Conservation (phyloP, 2,113 vertebrate genomes). For the Aspidoscelis tigris region DNA sequence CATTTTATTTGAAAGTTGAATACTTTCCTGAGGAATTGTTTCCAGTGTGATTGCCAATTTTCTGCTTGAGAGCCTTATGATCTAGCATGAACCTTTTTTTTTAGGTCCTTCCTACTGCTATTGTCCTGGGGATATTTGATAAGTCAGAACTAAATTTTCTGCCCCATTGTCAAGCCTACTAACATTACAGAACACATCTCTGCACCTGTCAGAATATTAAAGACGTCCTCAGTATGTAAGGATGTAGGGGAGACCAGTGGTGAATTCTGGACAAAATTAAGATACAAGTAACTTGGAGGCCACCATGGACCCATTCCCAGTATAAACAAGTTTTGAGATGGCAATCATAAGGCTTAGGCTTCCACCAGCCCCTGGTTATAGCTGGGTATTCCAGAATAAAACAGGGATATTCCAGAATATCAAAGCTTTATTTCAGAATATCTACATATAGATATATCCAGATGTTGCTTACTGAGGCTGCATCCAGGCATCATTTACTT, state of each 20-base stretch:
- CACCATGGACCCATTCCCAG: slow-evolving; percentile 39
- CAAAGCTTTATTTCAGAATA: too few species aligned
- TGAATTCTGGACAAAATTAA: slow-evolving; percentile 65
- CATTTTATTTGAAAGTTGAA: slow-evolving; percentile 78
- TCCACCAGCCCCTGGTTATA: too few species aligned
- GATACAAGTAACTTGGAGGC: slow-evolving; percentile 53
- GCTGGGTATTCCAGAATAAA: too few species aligned
- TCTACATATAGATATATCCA: too few species aligned
- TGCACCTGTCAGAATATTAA: slow-evolving; percentile 62
- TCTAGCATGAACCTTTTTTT: slow-evolving; percentile 66
- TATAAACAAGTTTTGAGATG: slow-evolving; percentile 38
- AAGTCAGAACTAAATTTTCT: slow-evolving; percentile 58
- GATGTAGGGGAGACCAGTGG: slow-evolving; percentile 50
- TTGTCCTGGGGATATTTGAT: slow-evolving; percentile 54
- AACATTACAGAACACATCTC: slow-evolving; percentile 72
- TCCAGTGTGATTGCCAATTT: slow-evolving; percentile 80
- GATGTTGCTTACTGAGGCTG: too few species aligned
- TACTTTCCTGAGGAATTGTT: slow-evolving; percentile 78
- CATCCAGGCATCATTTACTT: too few species aligned
- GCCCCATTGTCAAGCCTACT: slow-evolving; percentile 56
- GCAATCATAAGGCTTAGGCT: slow-evolving; percentile 18
- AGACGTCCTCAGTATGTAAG: slow-evolving; percentile 50
- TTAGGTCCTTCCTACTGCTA: slow-evolving; percentile 66
- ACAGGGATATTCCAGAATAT: too few species aligned
- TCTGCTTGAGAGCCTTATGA: slow-evolving; percentile 82